These are phyloP conservation scores for Sandelia bainsii DNA, from an alignment of 2,797 vertebrate genomes.

Conservation along the genomic window DNA sequence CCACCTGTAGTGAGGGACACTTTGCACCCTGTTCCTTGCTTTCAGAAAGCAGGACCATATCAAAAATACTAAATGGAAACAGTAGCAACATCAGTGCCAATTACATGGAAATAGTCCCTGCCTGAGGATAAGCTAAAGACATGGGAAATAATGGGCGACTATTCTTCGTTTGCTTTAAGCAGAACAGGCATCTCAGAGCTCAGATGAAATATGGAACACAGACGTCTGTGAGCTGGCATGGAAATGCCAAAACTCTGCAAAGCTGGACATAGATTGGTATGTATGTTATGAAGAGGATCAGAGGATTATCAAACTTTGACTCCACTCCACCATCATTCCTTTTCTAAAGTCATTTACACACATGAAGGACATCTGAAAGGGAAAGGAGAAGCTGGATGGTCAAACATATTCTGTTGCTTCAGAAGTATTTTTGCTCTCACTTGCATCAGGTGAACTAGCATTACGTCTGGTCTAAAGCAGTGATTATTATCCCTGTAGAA, in stretches of 20 bases:
- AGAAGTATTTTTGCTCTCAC: slow-evolving; percentile 15
- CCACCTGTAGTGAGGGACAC: slow-evolving; percentile 76
- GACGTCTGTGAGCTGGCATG: slow-evolving; percentile 36
- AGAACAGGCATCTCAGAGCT: slow-evolving; percentile 34
- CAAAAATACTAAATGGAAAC: slow-evolving; percentile 72
- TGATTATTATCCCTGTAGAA: slow-evolving; percentile 72
- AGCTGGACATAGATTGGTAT: slow-evolving; percentile 35
- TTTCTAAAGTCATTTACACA: slow-evolving; percentile 44
- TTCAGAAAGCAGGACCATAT: slow-evolving; percentile 58
- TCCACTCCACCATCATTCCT: slow-evolving; percentile 47
- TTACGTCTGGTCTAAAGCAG: slow-evolving; percentile 58
- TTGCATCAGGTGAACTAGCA: slow-evolving; percentile 51
- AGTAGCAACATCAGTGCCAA: slow-evolving; percentile 72
- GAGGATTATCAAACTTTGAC: slow-evolving; percentile 24
- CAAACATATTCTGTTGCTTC: slow-evolving; percentile 13
- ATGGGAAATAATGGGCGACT: slow-evolving; percentile 61
- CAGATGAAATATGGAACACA: slow-evolving; percentile 61
- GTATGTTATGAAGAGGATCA: slow-evolving; percentile 49
- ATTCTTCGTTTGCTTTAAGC: slow-evolving; percentile 36
- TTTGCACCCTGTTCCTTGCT: slow-evolving; percentile 71
- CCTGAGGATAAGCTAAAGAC: slow-evolving; percentile 61
- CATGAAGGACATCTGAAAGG: slow-evolving; percentile 32
- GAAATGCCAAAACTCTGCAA: slow-evolving; percentile 58
- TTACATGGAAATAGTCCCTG: slow-evolving; percentile 70
- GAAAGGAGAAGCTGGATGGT: slow-evolving; percentile 4